phyloP scores from a whole-genome alignment of 2,797 vertebrate genomes.

The Percopsis omiscomaycus region DNA sequence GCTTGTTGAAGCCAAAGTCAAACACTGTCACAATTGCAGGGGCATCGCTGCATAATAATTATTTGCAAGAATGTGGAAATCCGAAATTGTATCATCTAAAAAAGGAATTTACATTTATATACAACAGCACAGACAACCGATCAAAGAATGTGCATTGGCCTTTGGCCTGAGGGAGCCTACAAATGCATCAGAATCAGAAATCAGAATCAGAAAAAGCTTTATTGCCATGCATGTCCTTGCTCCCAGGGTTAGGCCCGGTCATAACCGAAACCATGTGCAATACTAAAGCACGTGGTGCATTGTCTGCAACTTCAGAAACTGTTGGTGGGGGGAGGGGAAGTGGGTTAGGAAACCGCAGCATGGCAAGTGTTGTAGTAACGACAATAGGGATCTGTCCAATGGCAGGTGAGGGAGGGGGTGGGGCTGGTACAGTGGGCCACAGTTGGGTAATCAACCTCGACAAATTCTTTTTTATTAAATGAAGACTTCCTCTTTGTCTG shows the following conservation, averaged over 20 bases:
- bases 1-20: no score
- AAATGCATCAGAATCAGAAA: no score
- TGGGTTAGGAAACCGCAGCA: conserved; percentile 65
- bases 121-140: neutral
- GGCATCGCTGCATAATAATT: conserved; percentile 8
- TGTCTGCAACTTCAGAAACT: conserved; percentile 51
- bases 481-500: conserved; percentile 43
- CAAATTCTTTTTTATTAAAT: conserved; percentile 18
- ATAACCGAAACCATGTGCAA: conserved; percentile 64
- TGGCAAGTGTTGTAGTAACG: conserved; percentile 67
- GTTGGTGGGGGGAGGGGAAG: conserved; percentile 26
- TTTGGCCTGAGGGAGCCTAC: conserved; percentile 15
- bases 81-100: conserved; percentile 12
- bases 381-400: conserved; percentile 30
- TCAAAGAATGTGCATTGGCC: neutral
- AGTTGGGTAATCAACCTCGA: conserved; percentile 41
- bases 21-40: conserved; percentile 24
- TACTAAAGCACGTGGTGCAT: conserved; percentile 48
- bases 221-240: neutral
- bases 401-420: conserved; percentile 10
- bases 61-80: conserved; percentile 15
- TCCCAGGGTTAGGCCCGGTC: conserved; percentile 27
- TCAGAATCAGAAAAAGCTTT: no score
- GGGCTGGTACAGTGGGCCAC: neutral
- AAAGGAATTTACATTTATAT: conserved; percentile 1